Percentiles rank a stretch among this genome's conserved stretches.
Evolutionary conservation across 2,888 invertebrate genomes (phyloP).

Genomic region (Drosophila anomalata): DNA sequence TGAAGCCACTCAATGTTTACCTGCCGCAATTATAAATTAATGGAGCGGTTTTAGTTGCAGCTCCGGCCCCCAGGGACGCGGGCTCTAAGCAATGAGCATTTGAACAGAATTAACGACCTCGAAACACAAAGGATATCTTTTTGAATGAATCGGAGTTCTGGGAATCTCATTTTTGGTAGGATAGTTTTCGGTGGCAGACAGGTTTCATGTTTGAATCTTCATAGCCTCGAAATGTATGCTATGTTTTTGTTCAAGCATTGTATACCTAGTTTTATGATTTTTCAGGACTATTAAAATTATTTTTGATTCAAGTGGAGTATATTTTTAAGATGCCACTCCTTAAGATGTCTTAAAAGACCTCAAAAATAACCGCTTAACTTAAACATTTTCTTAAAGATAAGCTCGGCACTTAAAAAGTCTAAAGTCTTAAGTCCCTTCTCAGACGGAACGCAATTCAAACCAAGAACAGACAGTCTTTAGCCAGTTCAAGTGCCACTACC

Average conservation of each 20-base stretch:
- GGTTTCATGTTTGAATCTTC: neutral
- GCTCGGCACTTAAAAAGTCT: neutral
- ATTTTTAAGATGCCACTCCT: no score
- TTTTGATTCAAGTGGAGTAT: no score
- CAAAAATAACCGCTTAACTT: no score
- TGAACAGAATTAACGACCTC: neutral
- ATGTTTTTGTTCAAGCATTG: neutral
- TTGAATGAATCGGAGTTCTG: neutral
- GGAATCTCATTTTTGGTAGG: no score
- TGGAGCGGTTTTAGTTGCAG: conserved; percentile 20
- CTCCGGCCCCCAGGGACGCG: neutral
- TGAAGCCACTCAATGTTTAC: conserved; percentile 16
- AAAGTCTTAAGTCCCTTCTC: neutral
- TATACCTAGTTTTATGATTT: no score
- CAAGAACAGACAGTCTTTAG: neutral
- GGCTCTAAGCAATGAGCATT: neutral
- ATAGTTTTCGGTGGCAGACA: neutral
- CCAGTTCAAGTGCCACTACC: neutral
- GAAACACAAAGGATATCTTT: neutral
- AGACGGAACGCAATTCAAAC: no score
- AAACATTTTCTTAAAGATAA: no score
- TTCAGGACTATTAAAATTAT: no score
- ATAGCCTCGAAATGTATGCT: neutral
- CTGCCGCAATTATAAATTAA: conserved; percentile 22
- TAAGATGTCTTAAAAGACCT: no score